Evolutionary conservation across 1,140 invertebrate species (phyloP).

Genomic region (Calephelis nemesis): DNA sequence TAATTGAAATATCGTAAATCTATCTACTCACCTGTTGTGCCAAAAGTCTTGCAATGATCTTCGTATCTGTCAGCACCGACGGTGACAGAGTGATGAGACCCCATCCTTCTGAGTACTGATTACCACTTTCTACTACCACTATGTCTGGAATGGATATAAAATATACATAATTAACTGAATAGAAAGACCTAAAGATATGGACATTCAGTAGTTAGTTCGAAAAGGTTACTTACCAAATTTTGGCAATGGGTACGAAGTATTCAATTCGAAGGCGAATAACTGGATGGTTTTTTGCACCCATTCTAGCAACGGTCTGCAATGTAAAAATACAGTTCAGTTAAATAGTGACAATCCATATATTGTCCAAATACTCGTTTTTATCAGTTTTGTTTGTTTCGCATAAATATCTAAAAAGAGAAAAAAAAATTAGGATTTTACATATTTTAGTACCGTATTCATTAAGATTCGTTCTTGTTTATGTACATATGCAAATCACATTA

Average conservation of each 20-base stretch:
- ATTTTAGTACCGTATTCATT: no score
- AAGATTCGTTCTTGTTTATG: no score
- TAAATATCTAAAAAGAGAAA: no score
- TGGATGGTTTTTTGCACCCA: conserved; percentile 68
- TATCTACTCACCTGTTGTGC: conserved; percentile 59
- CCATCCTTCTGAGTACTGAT: conserved; percentile 63
- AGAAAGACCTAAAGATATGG: no score
- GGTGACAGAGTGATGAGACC: conserved; percentile 60
- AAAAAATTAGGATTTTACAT: no score
- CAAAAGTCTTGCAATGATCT: conserved; percentile 57
- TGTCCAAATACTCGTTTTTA: background rate
- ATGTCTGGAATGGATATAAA: conserved; percentile 45
- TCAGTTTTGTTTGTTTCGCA: no score
- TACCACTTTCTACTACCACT: conserved; percentile 62
- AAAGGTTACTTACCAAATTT: conserved; percentile 54
- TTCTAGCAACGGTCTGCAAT: conserved; percentile 60
- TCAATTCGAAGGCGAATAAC: conserved; percentile 56
- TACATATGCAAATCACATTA: no score
- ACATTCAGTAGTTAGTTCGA: no score
- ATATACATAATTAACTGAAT: background rate
- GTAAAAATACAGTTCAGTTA: conserved; percentile 1
- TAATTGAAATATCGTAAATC: no score
- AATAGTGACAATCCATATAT: background rate
- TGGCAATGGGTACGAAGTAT: conserved; percentile 65
- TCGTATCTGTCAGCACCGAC: conserved; percentile 53